Conservation (phyloP, 2,888 invertebrate species). For the Malthinus flaveolus region DNA sequence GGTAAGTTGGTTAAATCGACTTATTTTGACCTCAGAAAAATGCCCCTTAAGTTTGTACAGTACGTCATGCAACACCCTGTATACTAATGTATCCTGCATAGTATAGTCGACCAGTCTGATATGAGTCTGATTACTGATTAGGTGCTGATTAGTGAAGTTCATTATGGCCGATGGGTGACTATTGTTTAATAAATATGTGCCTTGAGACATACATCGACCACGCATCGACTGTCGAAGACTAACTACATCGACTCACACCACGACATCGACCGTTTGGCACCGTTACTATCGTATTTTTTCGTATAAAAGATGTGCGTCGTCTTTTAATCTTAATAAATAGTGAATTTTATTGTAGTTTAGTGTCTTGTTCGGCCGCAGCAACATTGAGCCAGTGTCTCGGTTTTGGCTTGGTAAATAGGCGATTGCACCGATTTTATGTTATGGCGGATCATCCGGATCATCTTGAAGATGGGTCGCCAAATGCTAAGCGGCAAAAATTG, state of each 20-base stretch:
- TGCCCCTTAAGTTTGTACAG: too few relatives aligned
- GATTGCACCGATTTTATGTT: constrained; percentile 47
- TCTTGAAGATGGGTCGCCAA: constrained; percentile 93
- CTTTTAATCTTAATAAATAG: constrained; percentile 54
- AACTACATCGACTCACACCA: too few relatives aligned
- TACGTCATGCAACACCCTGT: too few relatives aligned
- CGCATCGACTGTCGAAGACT: constrained; percentile 71
- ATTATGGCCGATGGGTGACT: constrained; percentile 82
- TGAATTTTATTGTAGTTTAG: constrained; percentile 47
- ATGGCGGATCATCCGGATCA: constrained; percentile 99
- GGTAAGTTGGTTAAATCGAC: too few relatives aligned
- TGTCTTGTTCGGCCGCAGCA: constrained; percentile 50
- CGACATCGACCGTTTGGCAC: constrained; percentile 63
- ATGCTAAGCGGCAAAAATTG: constrained; percentile 89
- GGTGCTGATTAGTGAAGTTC: constrained; percentile 72
- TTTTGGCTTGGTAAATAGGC: constrained; percentile 70
- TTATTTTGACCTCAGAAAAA: too few relatives aligned
- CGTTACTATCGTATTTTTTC: constrained; percentile 52
- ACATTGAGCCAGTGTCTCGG: constrained; percentile 59
- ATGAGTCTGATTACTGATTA: too few relatives aligned
- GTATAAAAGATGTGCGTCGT: constrained; percentile 55
- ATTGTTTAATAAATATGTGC: constrained; percentile 71
- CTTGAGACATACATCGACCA: constrained; percentile 77
- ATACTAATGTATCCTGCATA: too few relatives aligned
- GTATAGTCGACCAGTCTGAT: constrained; percentile 64